Evolutionary conservation across 2,797 vertebrate species (phyloP), one percentile per base, ranked within the genome.

Genomic region (Sphaeramia orbicularis): DNA sequence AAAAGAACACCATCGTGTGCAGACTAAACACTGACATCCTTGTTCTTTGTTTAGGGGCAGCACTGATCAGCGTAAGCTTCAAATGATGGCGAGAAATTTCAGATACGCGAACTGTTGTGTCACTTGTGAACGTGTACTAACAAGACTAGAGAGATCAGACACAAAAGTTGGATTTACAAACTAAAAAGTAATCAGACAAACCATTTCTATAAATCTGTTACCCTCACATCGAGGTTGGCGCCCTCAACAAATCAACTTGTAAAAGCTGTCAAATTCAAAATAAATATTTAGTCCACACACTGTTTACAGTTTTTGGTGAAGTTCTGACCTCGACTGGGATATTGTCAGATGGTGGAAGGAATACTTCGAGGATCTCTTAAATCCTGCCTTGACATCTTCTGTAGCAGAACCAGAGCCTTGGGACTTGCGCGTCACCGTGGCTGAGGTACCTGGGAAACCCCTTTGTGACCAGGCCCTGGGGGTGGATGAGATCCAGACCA

Each of bases 11-110:
- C 8, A 21, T 4, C 27, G n/a, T 37, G 19, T 30, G 19, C 15
- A 36, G 24, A 16, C 27, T 32, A 14, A 65, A 83, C 72, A 69
- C 21, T 43, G 36, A 14, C 3, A 30, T 68, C 62, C 65, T 76
- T 78, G 59, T 76, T 71, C 44, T 9, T 36, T 8, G n/a, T 11
- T 58, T 18, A 61, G 30, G 41, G 9, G 70, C 30, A 38, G 1
- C 50, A 44, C 13, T 53, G 47, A 74, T 76, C 44, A 71, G 13
- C 5, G 1, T 63, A 27, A 70, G 35, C 27, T 65, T 41, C 15
- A 57, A 68, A 60, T 51, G 10, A 70, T 65, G 19, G 21, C 3
- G 1, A 44, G 41, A 10, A 2, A 13, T 13, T 32, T 59, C 42
- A 57, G 19, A 61, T 44, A 59, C 11, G 32, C 41, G 43, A 30